These are phyloP conservation scores for Spheniscus humboldti DNA, from an alignment of 2,797 vertebrate species.

Conservation along the genomic window DNA sequence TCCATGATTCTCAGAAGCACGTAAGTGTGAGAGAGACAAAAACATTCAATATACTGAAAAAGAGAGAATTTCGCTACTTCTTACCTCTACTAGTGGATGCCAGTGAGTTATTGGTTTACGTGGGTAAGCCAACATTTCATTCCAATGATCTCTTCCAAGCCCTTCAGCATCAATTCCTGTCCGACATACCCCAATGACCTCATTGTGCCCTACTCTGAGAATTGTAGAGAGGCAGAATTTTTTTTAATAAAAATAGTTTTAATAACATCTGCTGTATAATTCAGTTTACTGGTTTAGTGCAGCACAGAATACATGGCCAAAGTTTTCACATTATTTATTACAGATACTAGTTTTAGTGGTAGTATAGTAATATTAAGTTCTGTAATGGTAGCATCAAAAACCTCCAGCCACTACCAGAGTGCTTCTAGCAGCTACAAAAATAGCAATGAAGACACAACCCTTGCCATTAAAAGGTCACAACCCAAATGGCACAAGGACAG, in stretches of 20 bases:
- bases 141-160: slow-evolving; percentile 96
- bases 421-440: not conserved
- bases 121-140: slow-evolving; percentile 96
- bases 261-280: not conserved
- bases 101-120: slow-evolving; percentile 98
- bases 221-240: not conserved
- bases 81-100: slow-evolving; percentile 94
- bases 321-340: not conserved
- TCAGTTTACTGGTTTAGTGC: not conserved
- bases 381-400: not conserved
- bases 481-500: not conserved
- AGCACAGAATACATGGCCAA: not conserved
- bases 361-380: not conserved
- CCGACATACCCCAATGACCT: slow-evolving; percentile 94
- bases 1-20: not conserved
- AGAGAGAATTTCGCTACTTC: not conserved
- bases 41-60: not conserved
- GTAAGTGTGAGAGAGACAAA: not conserved
- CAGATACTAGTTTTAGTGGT: not conserved
- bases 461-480: not conserved
- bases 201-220: slow-evolving; percentile 94
- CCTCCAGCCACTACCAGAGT: not conserved
- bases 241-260: not conserved
- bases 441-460: not conserved
- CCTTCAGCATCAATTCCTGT: slow-evolving; percentile 92